Conservation (phyloP, 2,888 invertebrate genomes). For the Frankliniella fusca region DNA sequence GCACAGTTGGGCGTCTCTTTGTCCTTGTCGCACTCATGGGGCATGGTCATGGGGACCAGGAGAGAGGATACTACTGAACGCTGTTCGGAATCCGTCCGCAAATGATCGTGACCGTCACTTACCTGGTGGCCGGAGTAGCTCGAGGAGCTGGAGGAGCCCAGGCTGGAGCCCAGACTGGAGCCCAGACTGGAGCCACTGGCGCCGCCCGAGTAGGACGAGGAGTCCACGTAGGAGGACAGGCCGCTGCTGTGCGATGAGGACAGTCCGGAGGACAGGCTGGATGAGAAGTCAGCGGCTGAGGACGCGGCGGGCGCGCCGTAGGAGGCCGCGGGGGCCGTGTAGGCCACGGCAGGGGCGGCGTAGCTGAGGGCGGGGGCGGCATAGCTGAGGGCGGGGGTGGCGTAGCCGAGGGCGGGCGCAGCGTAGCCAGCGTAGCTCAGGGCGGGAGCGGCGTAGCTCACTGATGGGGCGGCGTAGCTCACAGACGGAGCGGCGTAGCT, state of each 20-base stretch:
- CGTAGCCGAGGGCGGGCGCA: background rate
- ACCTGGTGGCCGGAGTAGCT: conserved; percentile 14
- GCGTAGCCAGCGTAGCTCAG: conserved; percentile 7
- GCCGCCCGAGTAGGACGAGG: background rate
- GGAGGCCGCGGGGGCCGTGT: background rate
- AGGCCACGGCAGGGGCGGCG: background rate
- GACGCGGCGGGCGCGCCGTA: background rate
- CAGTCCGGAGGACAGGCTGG: background rate
- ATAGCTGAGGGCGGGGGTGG: background rate
- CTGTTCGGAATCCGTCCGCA: too few species aligned
- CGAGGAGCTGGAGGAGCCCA: background rate
- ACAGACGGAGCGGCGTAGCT: background rate
- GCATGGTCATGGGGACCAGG: too few species aligned
- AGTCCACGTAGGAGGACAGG: background rate
- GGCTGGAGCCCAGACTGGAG: background rate
- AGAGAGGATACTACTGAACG: too few species aligned
- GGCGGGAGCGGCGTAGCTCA: background rate
- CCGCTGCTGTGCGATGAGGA: conserved; percentile 1
- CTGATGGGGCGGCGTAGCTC: conserved; percentile 4
- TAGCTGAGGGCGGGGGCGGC: background rate
- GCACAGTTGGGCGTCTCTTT: too few species aligned
- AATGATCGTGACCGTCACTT: too few species aligned
- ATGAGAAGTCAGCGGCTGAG: background rate
- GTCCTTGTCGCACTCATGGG: too few species aligned
- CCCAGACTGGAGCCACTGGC: background rate